Conservation (phyloP, 30 jellyfish, hydroid and myxozoan species). For the Turritopsis dohrnii region DNA sequence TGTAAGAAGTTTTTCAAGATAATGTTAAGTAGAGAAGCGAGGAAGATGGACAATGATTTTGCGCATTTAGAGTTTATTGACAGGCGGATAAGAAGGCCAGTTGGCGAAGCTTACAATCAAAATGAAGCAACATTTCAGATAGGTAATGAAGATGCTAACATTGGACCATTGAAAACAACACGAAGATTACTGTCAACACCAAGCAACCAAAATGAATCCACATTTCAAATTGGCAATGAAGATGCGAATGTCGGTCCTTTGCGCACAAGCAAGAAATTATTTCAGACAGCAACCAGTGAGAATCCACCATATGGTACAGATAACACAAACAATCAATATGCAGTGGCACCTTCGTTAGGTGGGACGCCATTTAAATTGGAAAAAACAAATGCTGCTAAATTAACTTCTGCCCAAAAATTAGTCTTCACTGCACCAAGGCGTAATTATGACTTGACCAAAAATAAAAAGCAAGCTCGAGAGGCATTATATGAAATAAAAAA, state of each 20-base stretch:
- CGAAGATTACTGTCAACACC: not conserved
- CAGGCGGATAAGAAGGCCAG: conserved; percentile 20
- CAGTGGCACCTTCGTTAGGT: not conserved
- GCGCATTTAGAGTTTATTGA: conserved; percentile 34
- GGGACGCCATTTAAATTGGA: conserved; percentile 19
- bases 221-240: conserved; percentile 34
- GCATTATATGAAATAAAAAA: conserved; percentile 23
- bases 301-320: conserved; percentile 27
- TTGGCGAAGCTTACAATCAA: not conserved
- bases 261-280: conserved; percentile 18
- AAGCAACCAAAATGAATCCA: conserved; percentile 26
- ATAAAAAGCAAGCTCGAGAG: conserved; percentile 19
- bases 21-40: conserved; percentile 26
- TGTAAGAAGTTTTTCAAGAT: not conserved
- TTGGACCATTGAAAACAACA: not conserved
- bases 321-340: not conserved
- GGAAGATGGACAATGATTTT: conserved; percentile 27
- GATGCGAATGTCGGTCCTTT: conserved; percentile 16
- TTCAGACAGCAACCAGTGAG: not conserved
- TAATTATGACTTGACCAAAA: conserved; percentile 14
- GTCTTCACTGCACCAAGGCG: conserved; percentile 35
- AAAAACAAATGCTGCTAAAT: conserved; percentile 24
- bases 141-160: conserved; percentile 17
- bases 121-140: conserved; percentile 18
- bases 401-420: conserved; percentile 24